Percentiles rank a stretch among this genome's conserved stretches.
phyloP scores from a whole-genome alignment of 2,797 vertebrate species.

The Sphenopsis melanotis region DNA sequence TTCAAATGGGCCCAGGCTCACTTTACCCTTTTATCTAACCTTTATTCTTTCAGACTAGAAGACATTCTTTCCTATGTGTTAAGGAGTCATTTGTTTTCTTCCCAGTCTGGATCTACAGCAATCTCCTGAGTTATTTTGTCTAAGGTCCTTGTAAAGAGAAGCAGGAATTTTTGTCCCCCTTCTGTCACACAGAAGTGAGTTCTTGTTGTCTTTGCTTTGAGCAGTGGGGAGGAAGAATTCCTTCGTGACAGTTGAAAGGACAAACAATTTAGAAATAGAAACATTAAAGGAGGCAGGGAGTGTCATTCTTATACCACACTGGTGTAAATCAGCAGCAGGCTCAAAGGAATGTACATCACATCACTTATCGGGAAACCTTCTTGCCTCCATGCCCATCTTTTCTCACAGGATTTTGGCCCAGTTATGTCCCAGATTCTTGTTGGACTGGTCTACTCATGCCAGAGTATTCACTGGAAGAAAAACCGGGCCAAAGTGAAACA shows the following conservation, averaged over 20 bases:
- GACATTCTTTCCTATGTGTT: not conserved
- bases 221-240: not conserved
- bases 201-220: conserved; percentile 19
- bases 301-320: not conserved
- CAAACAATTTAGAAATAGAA: not conserved
- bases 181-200: not conserved
- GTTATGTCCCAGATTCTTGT: not conserved
- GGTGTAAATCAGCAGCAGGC: not conserved
- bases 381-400: not conserved
- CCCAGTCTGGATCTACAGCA: not conserved
- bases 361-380: not conserved
- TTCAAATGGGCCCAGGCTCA: not conserved
- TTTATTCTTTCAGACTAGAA: conserved; percentile 1
- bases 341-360: not conserved
- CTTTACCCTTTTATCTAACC: not conserved
- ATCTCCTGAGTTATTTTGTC: not conserved
- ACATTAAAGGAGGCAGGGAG: not conserved
- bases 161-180: not conserved
- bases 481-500: not conserved
- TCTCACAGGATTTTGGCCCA: not conserved
- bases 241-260: not conserved
- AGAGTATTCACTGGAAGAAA: not conserved
- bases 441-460: not conserved
- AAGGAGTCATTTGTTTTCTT: conserved; percentile 11
- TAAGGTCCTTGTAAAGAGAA: not conserved